phyloP scores from a whole-genome alignment of 2,888 invertebrate species.

The Standfussiana lucernea region DNA sequence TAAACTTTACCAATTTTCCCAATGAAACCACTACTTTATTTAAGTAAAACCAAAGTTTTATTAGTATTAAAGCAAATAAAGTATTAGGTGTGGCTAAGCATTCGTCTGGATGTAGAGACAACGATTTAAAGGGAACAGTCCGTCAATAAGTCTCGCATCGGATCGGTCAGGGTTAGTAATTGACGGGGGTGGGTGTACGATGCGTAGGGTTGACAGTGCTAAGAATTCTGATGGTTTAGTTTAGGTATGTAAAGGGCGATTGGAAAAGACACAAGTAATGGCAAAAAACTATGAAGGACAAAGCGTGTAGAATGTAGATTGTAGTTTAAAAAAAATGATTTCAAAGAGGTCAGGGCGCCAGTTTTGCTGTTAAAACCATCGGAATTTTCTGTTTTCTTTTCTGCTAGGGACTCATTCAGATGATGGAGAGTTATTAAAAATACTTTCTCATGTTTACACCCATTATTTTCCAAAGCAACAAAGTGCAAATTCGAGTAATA shows the following conservation, averaged over 20 bases:
- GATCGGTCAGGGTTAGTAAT: constrained; percentile 90
- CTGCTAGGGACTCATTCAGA: constrained; percentile 24
- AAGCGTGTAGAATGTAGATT: not conserved
- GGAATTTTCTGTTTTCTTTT: constrained; percentile 8
- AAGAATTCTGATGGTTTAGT: constrained; percentile 12
- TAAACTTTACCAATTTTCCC: not conserved
- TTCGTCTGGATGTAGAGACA: constrained; percentile 75
- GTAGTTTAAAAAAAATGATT: not conserved
- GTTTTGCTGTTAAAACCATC: constrained; percentile 1
- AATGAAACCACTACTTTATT: not conserved
- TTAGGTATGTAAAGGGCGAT: not conserved
- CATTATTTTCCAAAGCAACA: constrained; percentile 55
- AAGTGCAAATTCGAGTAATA: constrained; percentile 65
- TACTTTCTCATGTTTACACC: constrained; percentile 49
- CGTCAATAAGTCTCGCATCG: constrained; percentile 89
- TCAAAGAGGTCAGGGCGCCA: not conserved
- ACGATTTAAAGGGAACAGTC: constrained; percentile 83
- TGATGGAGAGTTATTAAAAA: constrained; percentile 59
- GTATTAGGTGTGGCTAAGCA: constrained; percentile 60
- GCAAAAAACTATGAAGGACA: not conserved
- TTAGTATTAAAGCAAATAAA: constrained; percentile 50
- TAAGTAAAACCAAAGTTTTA: constrained; percentile 37
- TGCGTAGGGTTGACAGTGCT: constrained; percentile 77
- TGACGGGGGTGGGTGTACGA: constrained; percentile 84
- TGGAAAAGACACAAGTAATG: not conserved